phyloP scores from a whole-genome alignment of 2,113 vertebrate genomes.

The Notiomystis cincta region DNA sequence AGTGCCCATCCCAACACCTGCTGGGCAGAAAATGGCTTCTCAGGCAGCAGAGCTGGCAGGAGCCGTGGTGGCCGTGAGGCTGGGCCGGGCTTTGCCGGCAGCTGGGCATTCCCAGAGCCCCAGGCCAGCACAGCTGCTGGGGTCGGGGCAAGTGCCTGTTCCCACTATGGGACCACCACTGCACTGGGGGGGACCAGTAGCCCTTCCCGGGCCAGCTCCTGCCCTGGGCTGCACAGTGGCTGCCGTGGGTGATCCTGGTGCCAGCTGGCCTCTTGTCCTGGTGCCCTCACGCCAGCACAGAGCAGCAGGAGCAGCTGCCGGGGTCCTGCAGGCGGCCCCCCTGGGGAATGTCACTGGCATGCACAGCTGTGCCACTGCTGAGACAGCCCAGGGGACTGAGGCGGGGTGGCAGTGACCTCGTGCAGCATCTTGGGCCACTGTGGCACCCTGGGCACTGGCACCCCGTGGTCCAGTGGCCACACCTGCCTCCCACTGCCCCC shows the following conservation, averaged over 20 bases:
- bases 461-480: rapidly evolving
- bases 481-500: not conserved
- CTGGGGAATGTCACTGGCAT: rapidly evolving
- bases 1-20: not conserved
- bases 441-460: rapidly evolving
- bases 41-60: not conserved
- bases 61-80: rapidly evolving
- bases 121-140: not conserved
- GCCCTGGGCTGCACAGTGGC: rapidly evolving
- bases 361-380: not conserved
- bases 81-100: not conserved
- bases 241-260: rapidly evolving
- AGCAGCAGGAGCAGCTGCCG: not conserved
- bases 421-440: rapidly evolving
- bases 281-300: not conserved
- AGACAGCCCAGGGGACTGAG: rapidly evolving
- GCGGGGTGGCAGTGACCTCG: rapidly evolving
- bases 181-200: not conserved
- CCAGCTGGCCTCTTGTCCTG: rapidly evolving
- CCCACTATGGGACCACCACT: rapidly evolving
- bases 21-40: not conserved
- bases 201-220: rapidly evolving
- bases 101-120: not conserved
- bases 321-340: not conserved
- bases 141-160: rapidly evolving